These are phyloP conservation scores for Buphagus erythrorhynchus DNA, from an alignment of 2,797 vertebrate species.

Conservation along the genomic window DNA sequence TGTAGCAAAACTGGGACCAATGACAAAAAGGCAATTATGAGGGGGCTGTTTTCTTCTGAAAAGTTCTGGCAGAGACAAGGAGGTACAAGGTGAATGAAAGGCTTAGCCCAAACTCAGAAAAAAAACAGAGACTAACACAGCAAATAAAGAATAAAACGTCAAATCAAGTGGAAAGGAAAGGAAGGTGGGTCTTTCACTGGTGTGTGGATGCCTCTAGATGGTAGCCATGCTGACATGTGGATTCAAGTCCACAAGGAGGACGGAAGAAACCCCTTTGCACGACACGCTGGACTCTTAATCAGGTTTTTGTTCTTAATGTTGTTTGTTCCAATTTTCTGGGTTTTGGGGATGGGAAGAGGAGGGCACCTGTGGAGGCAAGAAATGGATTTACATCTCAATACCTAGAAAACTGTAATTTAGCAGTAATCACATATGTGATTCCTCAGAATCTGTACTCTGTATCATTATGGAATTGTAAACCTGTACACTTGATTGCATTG, in stretches of 20 bases:
- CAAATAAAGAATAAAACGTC: neutral
- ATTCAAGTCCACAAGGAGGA: neutral
- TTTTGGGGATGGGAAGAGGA: too few species aligned
- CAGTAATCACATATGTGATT: neutral
- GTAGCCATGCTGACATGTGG: neutral
- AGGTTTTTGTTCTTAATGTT: neutral
- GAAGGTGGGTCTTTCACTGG: neutral
- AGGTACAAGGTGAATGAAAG: neutral
- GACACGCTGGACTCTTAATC: neutral
- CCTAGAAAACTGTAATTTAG: neutral
- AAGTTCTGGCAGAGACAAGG: neutral
- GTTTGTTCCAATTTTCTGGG: neutral
- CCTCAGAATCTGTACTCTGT: neutral
- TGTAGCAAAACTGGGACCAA: neutral
- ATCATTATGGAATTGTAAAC: neutral
- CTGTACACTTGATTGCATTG: neutral
- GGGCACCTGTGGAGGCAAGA: neutral
- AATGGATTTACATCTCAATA: neutral
- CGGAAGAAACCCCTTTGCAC: neutral
- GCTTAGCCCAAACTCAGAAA: neutral
- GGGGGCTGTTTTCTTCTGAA: neutral
- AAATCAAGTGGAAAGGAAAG: neutral
- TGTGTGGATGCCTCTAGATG: neutral
- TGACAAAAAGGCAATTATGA: neutral
- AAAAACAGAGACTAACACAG: rapidly evolving